phyloP scores from a whole-genome alignment of 2,888 invertebrate genomes.

The Drosophila conformis region DNA sequence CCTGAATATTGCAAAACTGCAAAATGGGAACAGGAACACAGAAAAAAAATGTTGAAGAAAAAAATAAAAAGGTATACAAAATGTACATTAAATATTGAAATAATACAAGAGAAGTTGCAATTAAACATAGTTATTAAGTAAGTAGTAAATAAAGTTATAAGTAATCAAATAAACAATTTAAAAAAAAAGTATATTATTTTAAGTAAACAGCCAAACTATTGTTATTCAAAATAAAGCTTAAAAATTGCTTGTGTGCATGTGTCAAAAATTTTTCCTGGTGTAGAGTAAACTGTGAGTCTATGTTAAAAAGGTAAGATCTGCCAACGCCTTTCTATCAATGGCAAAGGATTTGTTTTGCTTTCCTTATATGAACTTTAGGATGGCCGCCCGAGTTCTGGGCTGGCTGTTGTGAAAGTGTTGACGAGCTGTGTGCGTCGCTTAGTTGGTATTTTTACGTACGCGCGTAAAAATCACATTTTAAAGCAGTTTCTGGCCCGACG shows the following conservation, averaged over 20 bases:
- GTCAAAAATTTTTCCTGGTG: background rate
- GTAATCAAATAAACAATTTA: background rate
- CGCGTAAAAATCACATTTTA: slow-evolving; percentile 73
- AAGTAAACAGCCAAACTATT: background rate
- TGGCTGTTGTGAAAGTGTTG: slow-evolving; percentile 21
- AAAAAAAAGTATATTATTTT: background rate
- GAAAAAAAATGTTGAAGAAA: background rate
- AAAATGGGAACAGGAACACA: slow-evolving; percentile 29
- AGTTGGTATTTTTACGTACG: slow-evolving; percentile 27
- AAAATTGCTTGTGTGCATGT: background rate
- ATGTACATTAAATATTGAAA: background rate
- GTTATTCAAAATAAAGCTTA: background rate
- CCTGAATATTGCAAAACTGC: slow-evolving; percentile 63
- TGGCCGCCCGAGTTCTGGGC: slow-evolving; percentile 14
- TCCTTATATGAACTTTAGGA: slow-evolving; percentile 48
- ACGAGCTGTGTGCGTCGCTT: slow-evolving; percentile 10
- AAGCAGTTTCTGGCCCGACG: slow-evolving; percentile 50
- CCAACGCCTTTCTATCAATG: slow-evolving; percentile 43
- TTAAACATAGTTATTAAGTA: background rate
- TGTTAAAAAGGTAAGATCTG: slow-evolving; percentile 19
- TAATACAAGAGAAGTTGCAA: background rate
- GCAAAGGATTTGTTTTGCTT: slow-evolving; percentile 42
- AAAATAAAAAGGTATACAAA: background rate
- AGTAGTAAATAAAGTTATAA: background rate
- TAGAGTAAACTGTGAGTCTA: slow-evolving; percentile 3